Evolutionary conservation across 2,888 invertebrate species (phyloP).

Genomic region (Zaprionus lineosus): DNA sequence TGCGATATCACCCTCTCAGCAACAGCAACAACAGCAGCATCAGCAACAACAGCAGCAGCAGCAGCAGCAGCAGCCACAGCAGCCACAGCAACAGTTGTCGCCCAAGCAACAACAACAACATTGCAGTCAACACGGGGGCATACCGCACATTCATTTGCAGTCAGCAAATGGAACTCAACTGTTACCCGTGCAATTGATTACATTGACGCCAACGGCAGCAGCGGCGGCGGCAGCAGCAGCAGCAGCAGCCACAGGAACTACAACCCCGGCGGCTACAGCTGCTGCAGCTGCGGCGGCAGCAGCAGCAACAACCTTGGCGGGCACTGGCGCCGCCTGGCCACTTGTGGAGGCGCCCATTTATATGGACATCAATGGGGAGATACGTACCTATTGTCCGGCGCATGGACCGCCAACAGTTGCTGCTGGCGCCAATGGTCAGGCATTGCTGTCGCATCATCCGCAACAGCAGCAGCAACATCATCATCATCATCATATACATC

Average conservation of each 20-base stretch:
- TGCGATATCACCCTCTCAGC: slow-evolving; percentile 15
- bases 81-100: slow-evolving; percentile 38
- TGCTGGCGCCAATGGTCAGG: slow-evolving; percentile 53
- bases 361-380: slow-evolving; percentile 86
- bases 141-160: slow-evolving; percentile 69
- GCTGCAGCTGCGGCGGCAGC: slow-evolving; percentile 20
- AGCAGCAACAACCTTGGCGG: slow-evolving; percentile 71
- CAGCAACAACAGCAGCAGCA: slow-evolving; percentile 42
- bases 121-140: slow-evolving; percentile 74
- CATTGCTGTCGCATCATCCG: slow-evolving; percentile 29
- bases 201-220: slow-evolving; percentile 80
- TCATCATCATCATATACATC: slow-evolving; percentile 38
- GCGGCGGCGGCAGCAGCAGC: slow-evolving; percentile 36
- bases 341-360: slow-evolving; percentile 85
- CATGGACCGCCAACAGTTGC: slow-evolving; percentile 79
- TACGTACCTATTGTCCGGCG: slow-evolving; percentile 83
- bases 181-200: slow-evolving; percentile 84
- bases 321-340: slow-evolving; percentile 81
- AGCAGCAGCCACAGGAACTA: slow-evolving; percentile 62
- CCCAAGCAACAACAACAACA: slow-evolving; percentile 44
- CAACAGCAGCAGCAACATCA: slow-evolving; percentile 29
- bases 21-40: slow-evolving; percentile 44
- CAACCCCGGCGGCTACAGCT: too few species aligned
- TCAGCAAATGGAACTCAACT: slow-evolving; percentile 83
- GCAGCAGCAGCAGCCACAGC: slow-evolving; percentile 49